phyloP scores from a whole-genome alignment of 2,888 invertebrate genomes.

The Ypsolopha sequella region DNA sequence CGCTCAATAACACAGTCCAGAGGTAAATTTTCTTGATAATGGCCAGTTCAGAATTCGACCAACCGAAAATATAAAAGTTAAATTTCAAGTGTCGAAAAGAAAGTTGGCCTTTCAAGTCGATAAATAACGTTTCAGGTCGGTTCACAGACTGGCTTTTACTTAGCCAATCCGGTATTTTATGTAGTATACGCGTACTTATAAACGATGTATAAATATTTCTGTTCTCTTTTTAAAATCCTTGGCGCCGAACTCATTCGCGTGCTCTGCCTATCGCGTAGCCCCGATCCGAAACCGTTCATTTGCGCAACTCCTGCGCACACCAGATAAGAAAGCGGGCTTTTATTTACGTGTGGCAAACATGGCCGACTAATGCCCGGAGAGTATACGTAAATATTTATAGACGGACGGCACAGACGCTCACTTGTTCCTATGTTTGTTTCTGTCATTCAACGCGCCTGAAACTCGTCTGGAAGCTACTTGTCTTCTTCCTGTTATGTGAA shows the following conservation, averaged over 20 bases:
- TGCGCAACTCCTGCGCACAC: slow-evolving; percentile 54
- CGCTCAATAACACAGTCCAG: neutral
- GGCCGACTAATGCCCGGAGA: slow-evolving; percentile 54
- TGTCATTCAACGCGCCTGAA: slow-evolving; percentile 53
- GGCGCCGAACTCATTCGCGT: neutral
- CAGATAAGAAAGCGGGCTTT: slow-evolving; percentile 65
- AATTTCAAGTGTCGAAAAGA: neutral
- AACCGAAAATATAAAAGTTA: neutral
- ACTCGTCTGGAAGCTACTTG: slow-evolving; percentile 7
- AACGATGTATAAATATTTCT: too few species aligned
- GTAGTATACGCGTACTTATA: too few species aligned
- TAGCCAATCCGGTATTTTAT: too few species aligned
- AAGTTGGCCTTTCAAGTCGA: neutral
- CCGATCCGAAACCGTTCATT: slow-evolving; percentile 27
- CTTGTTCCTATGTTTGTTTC: slow-evolving; percentile 65
- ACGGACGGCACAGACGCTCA: slow-evolving; percentile 41
- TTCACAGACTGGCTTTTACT: too few species aligned
- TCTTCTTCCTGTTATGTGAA: neutral
- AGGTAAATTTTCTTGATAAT: too few species aligned
- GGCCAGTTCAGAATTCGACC: neutral
- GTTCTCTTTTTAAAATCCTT: too few species aligned
- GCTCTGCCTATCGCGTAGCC: slow-evolving; percentile 10
- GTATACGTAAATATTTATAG: slow-evolving; percentile 70
- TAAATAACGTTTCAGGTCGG: neutral
- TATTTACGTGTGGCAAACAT: slow-evolving; percentile 49